Conservation (phyloP, 1,140 invertebrate species). For the Magallana ariakensis region DNA sequence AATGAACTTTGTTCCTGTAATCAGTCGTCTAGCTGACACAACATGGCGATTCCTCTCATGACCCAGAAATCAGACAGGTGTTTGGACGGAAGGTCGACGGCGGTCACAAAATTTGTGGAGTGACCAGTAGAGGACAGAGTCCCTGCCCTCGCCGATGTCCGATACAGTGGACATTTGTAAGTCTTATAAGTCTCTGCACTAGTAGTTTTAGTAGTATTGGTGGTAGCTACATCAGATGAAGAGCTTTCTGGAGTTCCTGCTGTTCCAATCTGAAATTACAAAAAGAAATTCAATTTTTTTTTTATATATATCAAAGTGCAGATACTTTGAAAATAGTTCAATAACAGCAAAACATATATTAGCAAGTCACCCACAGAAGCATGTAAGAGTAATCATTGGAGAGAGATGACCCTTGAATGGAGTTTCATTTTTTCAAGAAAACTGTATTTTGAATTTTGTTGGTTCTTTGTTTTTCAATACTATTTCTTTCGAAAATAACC, state of each 20-base stretch:
- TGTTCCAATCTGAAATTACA: not conserved
- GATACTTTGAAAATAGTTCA: no score
- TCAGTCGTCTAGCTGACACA: conserved; percentile 77
- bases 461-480: no score
- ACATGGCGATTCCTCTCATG: conserved; percentile 75
- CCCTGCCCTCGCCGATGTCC: conserved; percentile 89
- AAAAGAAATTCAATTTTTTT: not conserved
- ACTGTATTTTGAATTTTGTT: no score
- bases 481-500: no score
- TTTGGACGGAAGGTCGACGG: conserved; percentile 74
- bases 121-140: conserved; percentile 90
- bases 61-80: conserved; percentile 74
- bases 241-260: not conserved
- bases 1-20: no score
- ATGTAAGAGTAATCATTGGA: no score
- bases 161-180: conserved; percentile 90
- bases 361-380: no score
- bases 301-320: no score
- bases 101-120: conserved; percentile 90
- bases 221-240: not conserved
- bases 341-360: no score
- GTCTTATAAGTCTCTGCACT: conserved; percentile 1
- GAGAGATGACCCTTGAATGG: no score
- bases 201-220: not conserved
- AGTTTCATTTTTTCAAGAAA: no score